Percentiles rank a stretch among this genome's conserved stretches.
Evolutionary conservation across 2,113 vertebrate genomes (phyloP).

Genomic region (Noturus placidus): DNA sequence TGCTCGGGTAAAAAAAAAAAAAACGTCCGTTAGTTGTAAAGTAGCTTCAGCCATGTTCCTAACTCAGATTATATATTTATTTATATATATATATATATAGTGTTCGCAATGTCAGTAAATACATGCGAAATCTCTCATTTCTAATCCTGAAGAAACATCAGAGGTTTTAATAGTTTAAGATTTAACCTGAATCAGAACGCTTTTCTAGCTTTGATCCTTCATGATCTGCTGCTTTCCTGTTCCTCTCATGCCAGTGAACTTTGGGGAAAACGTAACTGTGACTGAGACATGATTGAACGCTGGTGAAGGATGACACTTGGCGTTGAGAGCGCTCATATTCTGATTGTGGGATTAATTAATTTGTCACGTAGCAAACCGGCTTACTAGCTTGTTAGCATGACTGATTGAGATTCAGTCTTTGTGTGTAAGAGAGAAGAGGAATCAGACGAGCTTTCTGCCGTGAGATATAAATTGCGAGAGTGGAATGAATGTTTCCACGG

Average conservation of each 20-base stretch:
- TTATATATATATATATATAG: not conserved
- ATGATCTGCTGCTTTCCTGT: not conserved
- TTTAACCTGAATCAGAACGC: not conserved
- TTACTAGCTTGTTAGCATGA: slow-evolving; percentile 36
- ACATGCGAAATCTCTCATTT: not conserved
- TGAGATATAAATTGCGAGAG: slow-evolving; percentile 43
- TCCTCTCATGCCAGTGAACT: not conserved
- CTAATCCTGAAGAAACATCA: not conserved
- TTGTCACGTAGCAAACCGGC: slow-evolving; percentile 35
- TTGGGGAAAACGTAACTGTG: slow-evolving; percentile 1
- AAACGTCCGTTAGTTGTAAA: not conserved
- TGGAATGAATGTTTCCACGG: slow-evolving; percentile 42
- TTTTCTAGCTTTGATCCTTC: not conserved
- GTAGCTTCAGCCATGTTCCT: not conserved
- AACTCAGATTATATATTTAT: not conserved
- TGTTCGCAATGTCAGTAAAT: not conserved
- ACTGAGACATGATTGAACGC: slow-evolving; percentile 14
- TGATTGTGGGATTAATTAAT: slow-evolving; percentile 49
- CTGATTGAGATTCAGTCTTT: slow-evolving; percentile 43
- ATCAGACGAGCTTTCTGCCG: slow-evolving; percentile 44
- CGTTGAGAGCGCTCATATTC: slow-evolving; percentile 35
- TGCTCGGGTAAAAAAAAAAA: no score
- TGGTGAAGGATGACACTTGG: slow-evolving; percentile 7
- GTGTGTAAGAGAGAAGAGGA: slow-evolving; percentile 31
- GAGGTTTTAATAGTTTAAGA: not conserved